phyloP scores from a whole-genome alignment of 2,797 vertebrate genomes.

The Basileuterus tristriatus region DNA sequence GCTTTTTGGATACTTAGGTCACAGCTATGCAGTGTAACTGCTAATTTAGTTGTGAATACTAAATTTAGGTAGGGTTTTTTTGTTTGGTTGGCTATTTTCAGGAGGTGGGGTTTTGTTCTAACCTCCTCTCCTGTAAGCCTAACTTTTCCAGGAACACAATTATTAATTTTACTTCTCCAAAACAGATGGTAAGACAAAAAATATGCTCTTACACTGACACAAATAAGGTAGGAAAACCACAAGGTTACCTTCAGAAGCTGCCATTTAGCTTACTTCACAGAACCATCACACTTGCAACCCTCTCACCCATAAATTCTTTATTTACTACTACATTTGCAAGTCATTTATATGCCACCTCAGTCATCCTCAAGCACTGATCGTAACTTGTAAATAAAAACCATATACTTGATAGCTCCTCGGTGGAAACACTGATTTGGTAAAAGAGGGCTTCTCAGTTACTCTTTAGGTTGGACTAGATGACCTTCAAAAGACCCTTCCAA shows the following conservation, averaged over 20 bases:
- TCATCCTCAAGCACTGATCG: not conserved
- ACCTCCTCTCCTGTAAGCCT: not conserved
- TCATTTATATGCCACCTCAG: not conserved
- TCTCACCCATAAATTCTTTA: not conserved
- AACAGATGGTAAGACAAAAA: not conserved
- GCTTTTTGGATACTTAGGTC: not conserved
- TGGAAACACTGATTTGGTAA: not conserved
- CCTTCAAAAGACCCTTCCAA: not conserved
- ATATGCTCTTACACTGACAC: not conserved
- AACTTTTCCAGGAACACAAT: not conserved
- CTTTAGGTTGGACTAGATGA: not conserved
- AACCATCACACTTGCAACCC: not conserved
- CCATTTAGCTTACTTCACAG: not conserved
- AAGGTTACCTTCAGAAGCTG: not conserved
- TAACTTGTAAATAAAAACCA: fast-evolving
- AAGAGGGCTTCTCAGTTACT: not conserved
- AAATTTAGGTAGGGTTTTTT: not conserved
- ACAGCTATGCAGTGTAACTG: not conserved
- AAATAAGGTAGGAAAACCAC: not conserved
- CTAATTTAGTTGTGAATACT: not conserved
- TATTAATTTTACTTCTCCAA: not conserved
- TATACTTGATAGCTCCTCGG: not conserved
- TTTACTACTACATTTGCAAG: not conserved
- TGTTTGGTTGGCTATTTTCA: not conserved
- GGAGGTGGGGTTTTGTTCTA: not conserved